Conservation (phyloP, 2,888 invertebrate genomes). For the Chelonus formosanus region DNA sequence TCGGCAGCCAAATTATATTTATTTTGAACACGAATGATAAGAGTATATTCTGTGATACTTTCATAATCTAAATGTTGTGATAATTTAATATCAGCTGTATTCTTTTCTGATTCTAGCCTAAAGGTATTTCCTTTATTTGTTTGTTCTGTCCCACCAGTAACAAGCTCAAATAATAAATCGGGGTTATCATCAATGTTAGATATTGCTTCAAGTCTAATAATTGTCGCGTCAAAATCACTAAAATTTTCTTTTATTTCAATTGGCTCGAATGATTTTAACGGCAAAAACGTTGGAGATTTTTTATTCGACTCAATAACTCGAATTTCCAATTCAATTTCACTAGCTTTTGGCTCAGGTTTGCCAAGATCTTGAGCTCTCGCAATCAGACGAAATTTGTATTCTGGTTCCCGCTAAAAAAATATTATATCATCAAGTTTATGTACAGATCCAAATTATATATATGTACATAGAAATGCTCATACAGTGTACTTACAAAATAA, state of each 20-base stretch:
- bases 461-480: no score
- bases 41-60: slow-evolving; percentile 81
- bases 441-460: no score
- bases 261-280: slow-evolving; percentile 68
- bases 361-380: slow-evolving; percentile 85
- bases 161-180: slow-evolving; percentile 78
- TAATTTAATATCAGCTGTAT: slow-evolving; percentile 78
- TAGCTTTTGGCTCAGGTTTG: slow-evolving; percentile 69
- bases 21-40: slow-evolving; percentile 85
- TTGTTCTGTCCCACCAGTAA: slow-evolving; percentile 84
- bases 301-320: slow-evolving; percentile 87
- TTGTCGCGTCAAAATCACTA: slow-evolving; percentile 74
- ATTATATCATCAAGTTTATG: no score
- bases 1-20: slow-evolving; percentile 82
- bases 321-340: slow-evolving; percentile 82
- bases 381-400: slow-evolving; percentile 74
- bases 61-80: slow-evolving; percentile 85
- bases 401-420: slow-evolving; percentile 69
- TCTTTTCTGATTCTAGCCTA: slow-evolving; percentile 72
- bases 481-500: no score
- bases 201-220: slow-evolving; percentile 77
- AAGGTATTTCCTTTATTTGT: slow-evolving; percentile 82
- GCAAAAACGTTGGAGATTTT: slow-evolving; percentile 80
- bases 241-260: slow-evolving; percentile 79
- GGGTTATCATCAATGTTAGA: slow-evolving; percentile 81